Percentiles rank a stretch among this genome's conserved stretches.
phyloP scores from a whole-genome alignment of 1,140 invertebrate species.

The Ephestia elutella region DNA sequence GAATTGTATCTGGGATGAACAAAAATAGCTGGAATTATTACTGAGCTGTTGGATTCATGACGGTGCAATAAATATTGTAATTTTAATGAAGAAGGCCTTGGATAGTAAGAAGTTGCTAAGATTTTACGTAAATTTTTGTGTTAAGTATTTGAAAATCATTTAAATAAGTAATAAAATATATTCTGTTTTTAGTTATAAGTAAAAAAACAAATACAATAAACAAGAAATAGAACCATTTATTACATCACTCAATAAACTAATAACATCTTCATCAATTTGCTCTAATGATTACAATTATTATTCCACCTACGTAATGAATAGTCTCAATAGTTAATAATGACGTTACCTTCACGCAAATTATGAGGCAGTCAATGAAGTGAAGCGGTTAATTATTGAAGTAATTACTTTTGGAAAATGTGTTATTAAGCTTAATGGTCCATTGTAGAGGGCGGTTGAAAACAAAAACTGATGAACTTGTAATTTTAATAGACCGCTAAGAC shows the following conservation, averaged over 20 bases:
- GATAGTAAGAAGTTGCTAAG: not conserved
- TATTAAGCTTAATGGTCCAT: slow-evolving; percentile 27
- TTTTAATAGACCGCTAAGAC: not conserved
- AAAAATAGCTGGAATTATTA: not conserved
- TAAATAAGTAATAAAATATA: no score
- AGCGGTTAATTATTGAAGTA: slow-evolving; percentile 27
- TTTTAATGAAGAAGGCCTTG: not conserved
- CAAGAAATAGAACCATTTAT: not conserved
- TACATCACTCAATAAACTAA: not conserved
- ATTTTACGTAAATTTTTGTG: no score
- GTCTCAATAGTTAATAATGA: slow-evolving; percentile 6
- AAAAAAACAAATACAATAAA: not conserved
- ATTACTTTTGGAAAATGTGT: slow-evolving; percentile 33
- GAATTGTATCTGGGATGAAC: not conserved
- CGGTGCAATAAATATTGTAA: not conserved
- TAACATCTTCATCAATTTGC: not conserved
- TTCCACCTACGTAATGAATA: slow-evolving; percentile 11
- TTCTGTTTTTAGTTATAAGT: no score
- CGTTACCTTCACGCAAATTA: slow-evolving; percentile 24
- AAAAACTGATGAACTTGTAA: not conserved
- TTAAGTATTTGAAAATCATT: no score
- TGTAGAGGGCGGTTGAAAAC: not conserved
- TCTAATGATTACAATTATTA: not conserved
- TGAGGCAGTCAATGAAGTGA: slow-evolving; percentile 20
- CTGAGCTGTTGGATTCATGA: not conserved